Evolutionary conservation across 2,113 vertebrate species (phyloP), one percentile per base, ranked within the genome.

Genomic region (Sylvietta virens): DNA sequence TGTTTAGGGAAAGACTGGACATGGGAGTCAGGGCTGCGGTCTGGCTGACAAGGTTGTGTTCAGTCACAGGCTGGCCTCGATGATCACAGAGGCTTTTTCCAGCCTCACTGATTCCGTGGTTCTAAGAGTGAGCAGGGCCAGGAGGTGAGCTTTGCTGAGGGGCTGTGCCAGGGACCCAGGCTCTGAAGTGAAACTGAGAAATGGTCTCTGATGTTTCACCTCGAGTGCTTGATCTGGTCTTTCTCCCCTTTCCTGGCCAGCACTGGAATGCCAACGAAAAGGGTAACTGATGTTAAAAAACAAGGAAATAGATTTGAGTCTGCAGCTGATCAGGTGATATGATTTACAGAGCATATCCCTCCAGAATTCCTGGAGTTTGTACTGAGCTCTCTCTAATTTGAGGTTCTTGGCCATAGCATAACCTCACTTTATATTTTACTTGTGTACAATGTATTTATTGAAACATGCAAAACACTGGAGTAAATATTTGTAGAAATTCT

Each of bases 81-180:
- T 53, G 31, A 23, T 14, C 37, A n/a, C 37, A 27, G 30, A 42
- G 19, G 61, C 15, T 15, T 44, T 54, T 54, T 24, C 50, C 33
- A 30, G 15, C 9, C 11, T 54, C 15, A 13, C 0, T n/a, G 57
- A 21, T 71, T 13, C 57, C 6, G 2, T 31, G 16, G 23, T 8
- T 53, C 26, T 30, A 4, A 24, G 16, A 12, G 30, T 70, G 31
- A 24, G 11, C 10, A 13, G 17, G 20, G 31, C 0, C 2, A 31
- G 20, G 58, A 27, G 53, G 8, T 17, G 69, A 56, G 42, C 28
- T 66, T 42, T 47, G 16, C 42, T 10, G 16, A 42, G 27, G 27
- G 7, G 15, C 27, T 35, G 13, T 39, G 58, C 23, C 31, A 10
- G 37, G 37, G 23, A 7, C 15, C 1, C 10, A 31, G 44, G 17